A percentile compares a stretch with the other conserved stretches of the same genome.
Evolutionary conservation across 2,113 vertebrate species (phyloP).

Genomic region (Rhinichthys klamathensis): DNA sequence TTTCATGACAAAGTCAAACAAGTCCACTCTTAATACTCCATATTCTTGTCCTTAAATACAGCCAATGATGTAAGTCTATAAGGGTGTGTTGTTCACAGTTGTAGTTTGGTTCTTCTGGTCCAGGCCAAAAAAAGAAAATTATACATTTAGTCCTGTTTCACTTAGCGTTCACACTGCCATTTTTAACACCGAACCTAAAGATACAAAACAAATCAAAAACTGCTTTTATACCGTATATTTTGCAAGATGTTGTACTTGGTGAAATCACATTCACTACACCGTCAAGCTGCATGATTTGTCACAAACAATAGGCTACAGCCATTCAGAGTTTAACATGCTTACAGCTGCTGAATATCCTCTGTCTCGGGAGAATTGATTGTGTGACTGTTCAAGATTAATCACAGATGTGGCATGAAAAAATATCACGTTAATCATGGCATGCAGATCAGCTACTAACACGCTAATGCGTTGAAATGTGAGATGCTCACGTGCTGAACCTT

Average conservation of each 20-base stretch:
- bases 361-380: conserved; percentile 45
- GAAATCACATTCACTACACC: background rate
- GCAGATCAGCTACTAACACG: conserved; percentile 30
- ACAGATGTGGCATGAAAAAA: conserved; percentile 47
- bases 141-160: too few species aligned
- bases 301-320: background rate
- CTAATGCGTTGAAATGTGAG: conserved; percentile 51
- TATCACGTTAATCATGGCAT: conserved; percentile 49
- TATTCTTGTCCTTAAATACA: background rate
- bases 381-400: conserved; percentile 51
- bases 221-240: too few species aligned
- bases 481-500: conserved; percentile 36
- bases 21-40: background rate
- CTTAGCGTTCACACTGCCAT: too few species aligned
- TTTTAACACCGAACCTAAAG: too few species aligned
- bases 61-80: background rate
- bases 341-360: conserved; percentile 21
- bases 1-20: background rate
- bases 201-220: too few species aligned
- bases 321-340: conserved; percentile 4
- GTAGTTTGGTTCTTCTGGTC: too few species aligned
- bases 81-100: too few species aligned
- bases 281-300: background rate
- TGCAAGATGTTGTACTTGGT: too few species aligned
- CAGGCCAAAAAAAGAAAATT: too few species aligned